These are phyloP conservation scores for Seriola aureovittata DNA, from an alignment of 2,113 vertebrate genomes.

Conservation along the genomic window DNA sequence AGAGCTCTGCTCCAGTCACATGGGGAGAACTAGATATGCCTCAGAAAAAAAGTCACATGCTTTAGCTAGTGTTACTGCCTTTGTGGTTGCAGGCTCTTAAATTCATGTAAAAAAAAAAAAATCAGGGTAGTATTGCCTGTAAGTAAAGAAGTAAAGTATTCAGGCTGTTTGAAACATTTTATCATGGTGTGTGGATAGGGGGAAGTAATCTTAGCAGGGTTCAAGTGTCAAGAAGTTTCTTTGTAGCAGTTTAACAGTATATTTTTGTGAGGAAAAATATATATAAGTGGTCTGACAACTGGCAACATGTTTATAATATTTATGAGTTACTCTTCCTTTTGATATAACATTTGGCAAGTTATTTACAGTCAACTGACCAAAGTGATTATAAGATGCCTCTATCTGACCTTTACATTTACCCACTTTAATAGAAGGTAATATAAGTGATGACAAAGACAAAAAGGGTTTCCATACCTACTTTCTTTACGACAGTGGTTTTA, in stretches of 20 bases:
- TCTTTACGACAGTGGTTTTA: background rate
- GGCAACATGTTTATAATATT: background rate
- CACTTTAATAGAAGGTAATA: background rate
- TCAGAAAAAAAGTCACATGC: slow-evolving; percentile 73
- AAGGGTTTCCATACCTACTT: background rate
- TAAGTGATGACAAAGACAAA: background rate
- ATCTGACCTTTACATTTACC: background rate
- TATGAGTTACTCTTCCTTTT: background rate
- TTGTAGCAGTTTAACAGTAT: background rate
- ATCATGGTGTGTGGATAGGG: too few species aligned
- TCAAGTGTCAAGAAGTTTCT: background rate
- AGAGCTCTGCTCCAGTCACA: slow-evolving; percentile 68
- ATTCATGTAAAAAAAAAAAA: background rate
- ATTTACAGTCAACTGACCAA: background rate
- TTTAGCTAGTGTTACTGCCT: slow-evolving; percentile 43
- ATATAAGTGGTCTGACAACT: background rate
- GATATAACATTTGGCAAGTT: background rate
- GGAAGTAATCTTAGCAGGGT: background rate
- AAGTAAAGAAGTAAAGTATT: background rate
- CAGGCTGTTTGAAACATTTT: background rate
- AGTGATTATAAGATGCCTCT: background rate
- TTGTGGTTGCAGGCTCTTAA: slow-evolving; percentile 26
- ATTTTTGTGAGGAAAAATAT: background rate
- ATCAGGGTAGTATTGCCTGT: too few species aligned
- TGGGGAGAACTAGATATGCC: slow-evolving; percentile 70